Base-by-base conservation (phyloP, 2,888 invertebrate genomes). In the Thymelicus acteon region DNA sequence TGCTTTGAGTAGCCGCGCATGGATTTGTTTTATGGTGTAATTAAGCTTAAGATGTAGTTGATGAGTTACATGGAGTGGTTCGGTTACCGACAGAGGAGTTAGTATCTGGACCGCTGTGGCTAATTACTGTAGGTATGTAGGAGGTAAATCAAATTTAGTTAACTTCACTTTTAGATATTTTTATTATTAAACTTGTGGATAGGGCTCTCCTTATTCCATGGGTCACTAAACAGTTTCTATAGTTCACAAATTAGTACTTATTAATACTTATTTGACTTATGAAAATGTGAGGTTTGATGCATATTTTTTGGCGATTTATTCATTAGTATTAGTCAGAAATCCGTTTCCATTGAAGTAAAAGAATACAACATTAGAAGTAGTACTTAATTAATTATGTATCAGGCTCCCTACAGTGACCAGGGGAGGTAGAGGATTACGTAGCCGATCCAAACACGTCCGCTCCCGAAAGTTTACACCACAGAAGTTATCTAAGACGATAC, bases 11-110 rank as follows among this genome's bases (percentile, higher is more conserved):
- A 4, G 37, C 5, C 31, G 31, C 12, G 39, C 10, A 61, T 54
- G 63, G 66, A 48, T 52, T 62, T 49, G 76, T 82, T 85, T 84
- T 82, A 86, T 79, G 72, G 77, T 65, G 80, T 75, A 78, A 79
- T 86, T 80, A 86, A 85, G 80, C 77, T 80, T 77, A 75, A 81
- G 79, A 77, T 72, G 75, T 68, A 76, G 74, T 73, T 74, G 79
- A 78, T 76, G 79, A 78, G 81, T 77, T 77, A 75, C 77, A 75
- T 74, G 66, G 66, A 58, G 66, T 66, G 58, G 75, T 73, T 62
- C 6, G 10, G 40, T 44, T 61, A 12, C 31, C 19, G 10, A 48
- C 62, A 62, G 48, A 62, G 31, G 10, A 7, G 47, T 47, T 66
- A 49, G 15, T 49, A 5, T 52, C 15, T n/a, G 49, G 15, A 19